Evolutionary conservation across 1,140 invertebrate species (phyloP).

Genomic region (Neuroterus valhalla): DNA sequence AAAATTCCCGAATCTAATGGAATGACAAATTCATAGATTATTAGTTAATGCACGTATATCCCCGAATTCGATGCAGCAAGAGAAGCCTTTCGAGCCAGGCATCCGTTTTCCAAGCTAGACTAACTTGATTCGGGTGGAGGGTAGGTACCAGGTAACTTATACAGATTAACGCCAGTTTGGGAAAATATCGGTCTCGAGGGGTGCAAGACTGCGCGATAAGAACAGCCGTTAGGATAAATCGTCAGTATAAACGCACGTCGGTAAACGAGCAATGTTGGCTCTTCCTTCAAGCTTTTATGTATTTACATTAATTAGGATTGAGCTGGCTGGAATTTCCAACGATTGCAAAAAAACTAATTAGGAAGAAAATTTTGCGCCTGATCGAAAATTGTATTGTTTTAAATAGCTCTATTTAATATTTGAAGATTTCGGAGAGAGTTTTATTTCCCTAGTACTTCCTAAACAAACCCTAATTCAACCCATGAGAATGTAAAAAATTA

Average conservation of each 20-base stretch:
- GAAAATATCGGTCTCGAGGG: slow-evolving; percentile 25
- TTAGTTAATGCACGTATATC: slow-evolving; percentile 23
- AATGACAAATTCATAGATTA: slow-evolving; percentile 22
- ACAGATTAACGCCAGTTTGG: slow-evolving; percentile 19
- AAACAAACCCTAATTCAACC: no score
- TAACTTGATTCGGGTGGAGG: slow-evolving; percentile 22
- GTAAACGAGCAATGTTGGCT: background rate
- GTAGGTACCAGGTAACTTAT: slow-evolving; percentile 18
- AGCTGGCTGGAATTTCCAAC: no score
- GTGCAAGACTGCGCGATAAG: slow-evolving; percentile 8
- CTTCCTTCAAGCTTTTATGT: no score
- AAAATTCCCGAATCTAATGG: background rate
- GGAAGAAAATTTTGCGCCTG: no score
- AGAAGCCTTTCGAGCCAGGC: slow-evolving; percentile 9
- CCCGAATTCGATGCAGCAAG: slow-evolving; percentile 2
- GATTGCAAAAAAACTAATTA: no score
- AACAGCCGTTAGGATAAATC: slow-evolving; percentile 21
- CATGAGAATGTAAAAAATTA: no score
- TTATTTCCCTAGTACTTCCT: no score
- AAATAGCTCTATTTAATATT: no score
- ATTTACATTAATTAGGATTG: no score
- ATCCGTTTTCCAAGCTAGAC: slow-evolving; percentile 19
- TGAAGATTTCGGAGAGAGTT: no score
- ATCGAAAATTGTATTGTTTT: no score
- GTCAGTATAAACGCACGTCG: slow-evolving; percentile 9